phyloP scores from a whole-genome alignment of 2,113 vertebrate species.

The Recurvirostra avosetta region DNA sequence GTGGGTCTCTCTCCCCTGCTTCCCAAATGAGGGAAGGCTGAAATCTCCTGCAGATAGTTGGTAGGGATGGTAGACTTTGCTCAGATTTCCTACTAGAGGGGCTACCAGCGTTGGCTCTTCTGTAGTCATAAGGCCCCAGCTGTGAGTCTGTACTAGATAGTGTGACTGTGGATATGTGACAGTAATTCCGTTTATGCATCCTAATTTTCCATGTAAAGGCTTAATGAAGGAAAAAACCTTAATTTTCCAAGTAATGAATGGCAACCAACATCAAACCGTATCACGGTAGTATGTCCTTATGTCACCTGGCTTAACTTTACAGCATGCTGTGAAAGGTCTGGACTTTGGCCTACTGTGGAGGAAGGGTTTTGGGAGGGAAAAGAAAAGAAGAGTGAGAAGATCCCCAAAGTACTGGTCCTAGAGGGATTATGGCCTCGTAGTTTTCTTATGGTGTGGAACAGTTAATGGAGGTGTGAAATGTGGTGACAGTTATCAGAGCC shows the following conservation, averaged over 20 bases:
- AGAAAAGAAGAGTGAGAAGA: neutral
- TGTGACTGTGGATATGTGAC: accelerated
- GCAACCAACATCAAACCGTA: neutral
- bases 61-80: neutral
- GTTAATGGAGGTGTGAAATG: too few relatives aligned
- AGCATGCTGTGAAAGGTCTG: neutral
- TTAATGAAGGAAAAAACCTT: neutral
- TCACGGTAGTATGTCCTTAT: neutral
- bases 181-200: neutral
- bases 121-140: neutral
- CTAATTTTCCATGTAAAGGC: neutral
- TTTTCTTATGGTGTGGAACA: neutral
- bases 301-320: neutral
- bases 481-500: neutral
- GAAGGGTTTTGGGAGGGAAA: neutral
- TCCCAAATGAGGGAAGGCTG: neutral
- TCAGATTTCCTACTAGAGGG: neutral
- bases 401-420: neutral
- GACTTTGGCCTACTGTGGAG: neutral
- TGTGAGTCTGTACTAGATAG: neutral
- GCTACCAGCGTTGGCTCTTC: neutral
- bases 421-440: neutral
- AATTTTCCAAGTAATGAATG: neutral
- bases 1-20: neutral
- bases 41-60: neutral